Percentiles rank a stretch among this genome's conserved stretches.
Evolutionary conservation across 2,797 vertebrate genomes (phyloP).

Genomic region (Hippocampus kuda): DNA sequence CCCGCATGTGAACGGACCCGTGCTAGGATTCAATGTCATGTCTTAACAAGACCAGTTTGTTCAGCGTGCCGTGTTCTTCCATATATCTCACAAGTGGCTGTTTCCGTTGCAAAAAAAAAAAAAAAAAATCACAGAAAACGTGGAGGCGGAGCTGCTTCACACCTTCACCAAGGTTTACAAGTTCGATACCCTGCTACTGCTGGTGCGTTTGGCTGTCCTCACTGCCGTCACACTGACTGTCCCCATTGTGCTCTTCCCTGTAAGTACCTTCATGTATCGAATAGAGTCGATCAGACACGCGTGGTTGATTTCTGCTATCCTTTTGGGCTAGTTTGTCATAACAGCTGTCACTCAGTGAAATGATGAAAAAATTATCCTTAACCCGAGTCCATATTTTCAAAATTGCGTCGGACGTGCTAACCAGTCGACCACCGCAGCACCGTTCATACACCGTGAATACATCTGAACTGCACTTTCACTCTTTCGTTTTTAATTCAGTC

Average conservation of each 20-base stretch:
- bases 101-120: neutral
- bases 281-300: neutral
- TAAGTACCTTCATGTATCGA: conserved; percentile 63
- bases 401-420: no score
- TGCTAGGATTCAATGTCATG: neutral
- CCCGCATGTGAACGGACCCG: neutral
- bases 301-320: neutral
- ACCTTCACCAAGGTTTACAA: conserved; percentile 89
- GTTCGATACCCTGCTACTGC: conserved; percentile 78
- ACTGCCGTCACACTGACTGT: conserved; percentile 91
- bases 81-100: neutral
- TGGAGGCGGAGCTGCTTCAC: conserved; percentile 91
- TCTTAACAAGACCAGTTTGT: neutral
- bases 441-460: no score
- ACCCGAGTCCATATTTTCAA: no score
- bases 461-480: no score
- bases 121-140: conserved; percentile 66
- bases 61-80: neutral
- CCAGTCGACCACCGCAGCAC: no score
- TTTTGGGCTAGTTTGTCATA: neutral
- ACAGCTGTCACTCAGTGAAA: neutral
- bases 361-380: no score
- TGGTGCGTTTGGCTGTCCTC: conserved; percentile 90
- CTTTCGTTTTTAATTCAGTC: no score
- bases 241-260: conserved; percentile 93